Evolutionary conservation across 1,140 invertebrate genomes (phyloP).

Genomic region (Radopholus similis): DNA sequence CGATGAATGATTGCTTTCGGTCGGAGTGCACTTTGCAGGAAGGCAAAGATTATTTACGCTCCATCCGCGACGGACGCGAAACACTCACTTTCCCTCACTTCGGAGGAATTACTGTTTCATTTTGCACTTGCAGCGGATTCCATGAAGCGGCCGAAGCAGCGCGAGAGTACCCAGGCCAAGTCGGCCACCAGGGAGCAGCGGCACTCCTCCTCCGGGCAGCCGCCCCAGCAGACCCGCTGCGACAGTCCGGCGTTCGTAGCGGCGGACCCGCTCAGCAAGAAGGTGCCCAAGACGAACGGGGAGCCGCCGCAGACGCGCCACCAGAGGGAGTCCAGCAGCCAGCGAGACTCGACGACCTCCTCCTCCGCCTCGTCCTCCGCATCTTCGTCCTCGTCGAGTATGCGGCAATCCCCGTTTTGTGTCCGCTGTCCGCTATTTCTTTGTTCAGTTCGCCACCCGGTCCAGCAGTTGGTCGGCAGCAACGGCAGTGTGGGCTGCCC

Average conservation of each 20-base stretch:
- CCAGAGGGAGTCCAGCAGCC: not conserved
- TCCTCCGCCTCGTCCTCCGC: not conserved
- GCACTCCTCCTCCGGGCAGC: too few species aligned
- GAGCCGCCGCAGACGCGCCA: not conserved
- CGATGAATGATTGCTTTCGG: too few species aligned
- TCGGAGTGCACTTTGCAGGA: too few species aligned
- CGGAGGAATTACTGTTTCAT: too few species aligned
- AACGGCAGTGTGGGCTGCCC: not conserved
- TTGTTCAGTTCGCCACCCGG: not conserved
- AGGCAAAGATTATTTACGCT: too few species aligned
- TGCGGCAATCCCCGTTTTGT: not conserved
- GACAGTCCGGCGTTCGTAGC: not conserved
- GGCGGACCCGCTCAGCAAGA: not conserved
- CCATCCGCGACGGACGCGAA: too few species aligned
- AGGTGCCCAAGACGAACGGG: not conserved
- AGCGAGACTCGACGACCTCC: constrained; percentile 2
- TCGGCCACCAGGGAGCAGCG: too few species aligned
- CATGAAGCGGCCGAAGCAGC: too few species aligned
- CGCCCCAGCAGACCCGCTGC: not conserved
- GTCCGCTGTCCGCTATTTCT: not conserved
- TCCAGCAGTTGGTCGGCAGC: too few species aligned
- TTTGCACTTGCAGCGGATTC: too few species aligned
- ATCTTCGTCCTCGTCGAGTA: not conserved
- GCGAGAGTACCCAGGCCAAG: too few species aligned
- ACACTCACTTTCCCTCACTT: too few species aligned